These are phyloP conservation scores for Leptoteleia sp. DNA, from an alignment of 1,140 invertebrate species.

Conservation along the genomic window DNA sequence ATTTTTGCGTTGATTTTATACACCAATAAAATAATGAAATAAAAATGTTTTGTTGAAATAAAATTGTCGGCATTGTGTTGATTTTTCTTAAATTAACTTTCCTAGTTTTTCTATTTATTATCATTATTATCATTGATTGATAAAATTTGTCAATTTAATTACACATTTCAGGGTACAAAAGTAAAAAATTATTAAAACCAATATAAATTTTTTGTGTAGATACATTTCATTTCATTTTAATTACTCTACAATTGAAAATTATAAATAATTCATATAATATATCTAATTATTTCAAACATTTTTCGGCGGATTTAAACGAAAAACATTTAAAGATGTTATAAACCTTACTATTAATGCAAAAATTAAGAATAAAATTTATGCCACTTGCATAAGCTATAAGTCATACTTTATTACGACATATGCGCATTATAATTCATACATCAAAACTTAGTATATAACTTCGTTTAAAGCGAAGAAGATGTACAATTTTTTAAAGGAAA, in stretches of 20 bases:
- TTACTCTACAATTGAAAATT: conserved; percentile 8
- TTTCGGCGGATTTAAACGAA: background rate
- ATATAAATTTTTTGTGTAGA: conserved; percentile 3
- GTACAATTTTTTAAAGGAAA: no score
- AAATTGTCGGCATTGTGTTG: no score
- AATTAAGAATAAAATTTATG: conserved; percentile 16
- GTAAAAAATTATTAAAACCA: conserved; percentile 3
- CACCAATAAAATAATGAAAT: conserved; percentile 38
- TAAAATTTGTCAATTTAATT: no score
- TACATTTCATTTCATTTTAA: conserved; percentile 15
- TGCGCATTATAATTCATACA: conserved; percentile 48
- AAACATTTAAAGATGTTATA: conserved; percentile 9
- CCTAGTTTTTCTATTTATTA: no score
- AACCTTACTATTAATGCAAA: conserved; percentile 1
- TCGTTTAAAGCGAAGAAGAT: no score
- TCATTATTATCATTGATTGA: no score
- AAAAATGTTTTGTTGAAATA: conserved; percentile 15
- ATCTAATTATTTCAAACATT: conserved; percentile 4
- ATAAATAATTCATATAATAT: no score
- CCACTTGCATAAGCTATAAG: conserved; percentile 34
- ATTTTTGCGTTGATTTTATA: conserved; percentile 46
- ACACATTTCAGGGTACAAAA: background rate
- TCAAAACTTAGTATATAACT: no score
- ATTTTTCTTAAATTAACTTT: no score
- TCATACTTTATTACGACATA: conserved; percentile 47